Conservation (phyloP, 2,797 vertebrate species). For the Carapus acus region DNA sequence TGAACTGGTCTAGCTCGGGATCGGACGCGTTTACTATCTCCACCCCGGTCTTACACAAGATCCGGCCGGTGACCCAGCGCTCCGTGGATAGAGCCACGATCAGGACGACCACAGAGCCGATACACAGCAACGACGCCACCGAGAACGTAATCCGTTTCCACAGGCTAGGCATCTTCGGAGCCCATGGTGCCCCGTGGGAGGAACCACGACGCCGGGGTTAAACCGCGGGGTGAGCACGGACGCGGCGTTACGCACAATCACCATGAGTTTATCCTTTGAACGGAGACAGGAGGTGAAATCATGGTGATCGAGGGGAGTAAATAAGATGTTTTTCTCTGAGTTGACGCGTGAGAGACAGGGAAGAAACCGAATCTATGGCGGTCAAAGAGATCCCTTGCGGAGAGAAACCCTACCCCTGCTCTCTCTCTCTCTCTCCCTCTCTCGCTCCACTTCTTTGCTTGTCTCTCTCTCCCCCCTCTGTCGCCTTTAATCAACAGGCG, state of each 20-base stretch:
- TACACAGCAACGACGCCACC: conserved; percentile 78
- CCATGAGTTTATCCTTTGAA: conserved; percentile 41
- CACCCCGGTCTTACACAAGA: conserved; percentile 90
- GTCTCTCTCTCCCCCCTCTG: conserved; percentile 1
- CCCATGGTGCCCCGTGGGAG: conserved; percentile 52
- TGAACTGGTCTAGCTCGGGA: conserved; percentile 86
- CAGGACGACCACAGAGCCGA: conserved; percentile 80
- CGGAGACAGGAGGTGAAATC: conserved; percentile 9
- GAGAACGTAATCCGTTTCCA: conserved; percentile 85
- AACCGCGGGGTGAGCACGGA: conserved; percentile 15
- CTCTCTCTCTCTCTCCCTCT: conserved; percentile 16
- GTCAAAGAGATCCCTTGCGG: conserved; percentile 62
- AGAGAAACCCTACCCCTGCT: conserved; percentile 67
- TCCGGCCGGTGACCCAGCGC: conserved; percentile 85
- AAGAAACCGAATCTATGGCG: conserved; percentile 64
- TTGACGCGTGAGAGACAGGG: conserved; percentile 20
- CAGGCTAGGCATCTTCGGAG: conserved; percentile 82
- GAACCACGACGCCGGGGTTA: conserved; percentile 44
- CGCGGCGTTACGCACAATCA: conserved; percentile 24
- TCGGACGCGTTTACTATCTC: conserved; percentile 91
- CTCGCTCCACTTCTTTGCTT: too few relatives aligned
- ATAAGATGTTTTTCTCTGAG: too few relatives aligned
- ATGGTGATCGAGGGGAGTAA: neutral
- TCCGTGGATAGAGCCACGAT: conserved; percentile 80
- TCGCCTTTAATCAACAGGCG: conserved; percentile 23